phyloP scores from a whole-genome alignment of 2,113 vertebrate genomes.

The Anhinga anhinga region DNA sequence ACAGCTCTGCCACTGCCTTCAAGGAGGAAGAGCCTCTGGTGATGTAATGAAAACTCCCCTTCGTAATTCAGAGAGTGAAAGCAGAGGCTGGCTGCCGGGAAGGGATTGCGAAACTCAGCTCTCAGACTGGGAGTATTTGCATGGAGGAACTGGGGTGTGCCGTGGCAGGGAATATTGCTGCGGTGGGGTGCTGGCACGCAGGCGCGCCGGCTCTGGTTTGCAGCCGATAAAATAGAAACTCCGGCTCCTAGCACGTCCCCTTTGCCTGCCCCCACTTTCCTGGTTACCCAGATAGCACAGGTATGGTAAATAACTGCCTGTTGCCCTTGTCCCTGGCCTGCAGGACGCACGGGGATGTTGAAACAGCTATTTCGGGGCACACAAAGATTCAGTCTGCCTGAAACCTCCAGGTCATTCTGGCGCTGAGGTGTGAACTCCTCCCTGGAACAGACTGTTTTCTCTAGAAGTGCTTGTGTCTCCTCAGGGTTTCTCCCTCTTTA shows the following conservation, averaged over 20 bases:
- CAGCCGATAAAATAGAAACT: background rate
- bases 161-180: background rate
- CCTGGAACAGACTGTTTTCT: background rate
- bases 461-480: background rate
- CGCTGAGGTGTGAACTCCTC: background rate
- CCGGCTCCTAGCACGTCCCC: background rate
- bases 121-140: background rate
- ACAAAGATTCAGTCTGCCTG: background rate
- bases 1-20: background rate
- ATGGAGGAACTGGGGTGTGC: background rate
- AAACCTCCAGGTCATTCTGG: background rate
- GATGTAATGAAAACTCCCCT: conserved; percentile 51
- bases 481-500: background rate
- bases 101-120: background rate
- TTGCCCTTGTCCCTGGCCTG: background rate
- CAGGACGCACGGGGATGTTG: background rate
- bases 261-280: background rate
- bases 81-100: conserved; percentile 46
- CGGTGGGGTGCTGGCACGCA: background rate
- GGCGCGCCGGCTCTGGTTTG: background rate
- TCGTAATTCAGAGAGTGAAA: conserved; percentile 54
- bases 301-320: background rate
- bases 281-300: background rate
- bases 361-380: background rate
- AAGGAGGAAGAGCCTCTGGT: conserved; percentile 22